Percentiles rank a stretch among this genome's conserved stretches.
Conservation (phyloP, 2,797 vertebrate genomes). For the Geotrypetes seraphini region DNA sequence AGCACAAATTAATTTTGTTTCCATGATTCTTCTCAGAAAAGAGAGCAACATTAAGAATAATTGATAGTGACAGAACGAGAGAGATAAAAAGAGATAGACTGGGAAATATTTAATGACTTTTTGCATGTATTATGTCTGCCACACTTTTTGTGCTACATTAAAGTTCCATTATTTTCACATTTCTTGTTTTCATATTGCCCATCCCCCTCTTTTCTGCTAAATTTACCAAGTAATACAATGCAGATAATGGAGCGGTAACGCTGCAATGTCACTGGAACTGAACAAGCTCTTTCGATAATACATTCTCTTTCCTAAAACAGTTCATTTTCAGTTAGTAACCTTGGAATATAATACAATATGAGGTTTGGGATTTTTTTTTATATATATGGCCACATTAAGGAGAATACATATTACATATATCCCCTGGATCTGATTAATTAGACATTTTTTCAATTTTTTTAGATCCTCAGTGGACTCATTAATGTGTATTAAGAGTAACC, state of each 20-base stretch:
- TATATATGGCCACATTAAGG: slow-evolving; percentile 6
- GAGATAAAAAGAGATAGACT: slow-evolving; percentile 45
- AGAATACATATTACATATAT: no score
- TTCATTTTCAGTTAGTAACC: slow-evolving; percentile 46
- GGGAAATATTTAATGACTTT: slow-evolving; percentile 50
- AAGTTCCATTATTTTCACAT: slow-evolving; percentile 60
- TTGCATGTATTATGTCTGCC: slow-evolving; percentile 53
- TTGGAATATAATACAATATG: slow-evolving; percentile 25
- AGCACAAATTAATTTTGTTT: slow-evolving; percentile 20
- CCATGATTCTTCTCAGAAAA: slow-evolving; percentile 14
- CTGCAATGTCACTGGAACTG: slow-evolving; percentile 50
- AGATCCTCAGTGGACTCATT: no score
- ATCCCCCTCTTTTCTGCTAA: slow-evolving; percentile 55
- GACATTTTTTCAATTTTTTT: no score
- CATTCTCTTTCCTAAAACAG: slow-evolving; percentile 34
- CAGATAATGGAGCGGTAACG: slow-evolving; percentile 47
- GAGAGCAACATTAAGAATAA: slow-evolving; percentile 40
- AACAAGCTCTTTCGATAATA: slow-evolving; percentile 36
- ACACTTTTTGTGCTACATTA: slow-evolving; percentile 56
- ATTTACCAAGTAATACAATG: slow-evolving; percentile 59
- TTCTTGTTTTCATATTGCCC: slow-evolving; percentile 56
- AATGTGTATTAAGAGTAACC: no score
- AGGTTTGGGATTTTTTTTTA: slow-evolving; percentile 6
- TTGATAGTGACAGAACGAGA: slow-evolving; percentile 36
- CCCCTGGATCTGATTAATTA: no score